Evolutionary conservation across 1,140 invertebrate genomes (phyloP).

Genomic region (Spodoptera frugiperda): DNA sequence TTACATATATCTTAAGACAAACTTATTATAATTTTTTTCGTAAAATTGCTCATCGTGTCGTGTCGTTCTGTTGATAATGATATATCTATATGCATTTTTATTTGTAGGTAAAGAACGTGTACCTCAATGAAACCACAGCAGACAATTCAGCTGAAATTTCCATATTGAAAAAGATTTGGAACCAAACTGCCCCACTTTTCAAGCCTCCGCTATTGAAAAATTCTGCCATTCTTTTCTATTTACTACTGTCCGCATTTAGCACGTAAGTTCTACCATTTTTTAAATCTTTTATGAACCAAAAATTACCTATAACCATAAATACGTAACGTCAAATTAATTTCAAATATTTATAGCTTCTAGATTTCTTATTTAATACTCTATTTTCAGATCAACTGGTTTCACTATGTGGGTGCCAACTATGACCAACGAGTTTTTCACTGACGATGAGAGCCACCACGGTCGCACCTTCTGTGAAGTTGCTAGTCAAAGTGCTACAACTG

Average conservation of each 20-base stretch:
- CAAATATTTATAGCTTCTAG: not conserved
- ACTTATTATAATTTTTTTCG: no score
- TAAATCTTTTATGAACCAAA: not conserved
- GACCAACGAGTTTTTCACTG: constrained; percentile 65
- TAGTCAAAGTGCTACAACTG: constrained; percentile 48
- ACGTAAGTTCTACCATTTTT: constrained; percentile 63
- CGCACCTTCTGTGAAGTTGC: constrained; percentile 73
- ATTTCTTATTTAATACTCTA: not conserved
- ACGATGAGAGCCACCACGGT: constrained; percentile 56
- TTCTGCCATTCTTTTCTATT: constrained; percentile 59
- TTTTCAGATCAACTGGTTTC: constrained; percentile 66
- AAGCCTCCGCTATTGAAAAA: constrained; percentile 59
- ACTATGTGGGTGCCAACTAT: constrained; percentile 67
- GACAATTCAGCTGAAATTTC: not conserved
- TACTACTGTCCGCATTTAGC: constrained; percentile 56
- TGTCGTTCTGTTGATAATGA: not conserved
- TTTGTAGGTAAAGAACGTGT: constrained; percentile 50
- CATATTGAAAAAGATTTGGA: constrained; percentile 50
- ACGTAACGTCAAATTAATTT: no score
- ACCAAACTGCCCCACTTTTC: constrained; percentile 60
- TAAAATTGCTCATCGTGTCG: not conserved
- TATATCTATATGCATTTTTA: not conserved
- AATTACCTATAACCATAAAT: no score
- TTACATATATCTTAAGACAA: no score
- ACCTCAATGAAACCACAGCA: constrained; percentile 14